phyloP scores from a whole-genome alignment of 1,140 invertebrate genomes.

The Hypothenemus hampei region DNA sequence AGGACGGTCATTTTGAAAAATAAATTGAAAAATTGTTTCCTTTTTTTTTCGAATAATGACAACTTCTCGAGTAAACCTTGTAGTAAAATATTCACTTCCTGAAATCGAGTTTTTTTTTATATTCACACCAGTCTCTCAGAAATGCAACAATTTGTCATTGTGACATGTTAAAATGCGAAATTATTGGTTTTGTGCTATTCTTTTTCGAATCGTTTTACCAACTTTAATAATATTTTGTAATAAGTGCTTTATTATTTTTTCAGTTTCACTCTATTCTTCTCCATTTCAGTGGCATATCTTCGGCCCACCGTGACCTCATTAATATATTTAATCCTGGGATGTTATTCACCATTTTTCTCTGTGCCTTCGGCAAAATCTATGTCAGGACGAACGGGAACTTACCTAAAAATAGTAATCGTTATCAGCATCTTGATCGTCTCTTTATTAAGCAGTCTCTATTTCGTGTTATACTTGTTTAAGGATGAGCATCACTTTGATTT shows the following conservation, averaged over 20 bases:
- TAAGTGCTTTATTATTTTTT: neutral
- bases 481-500: neutral
- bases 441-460: constrained; percentile 2
- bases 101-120: no score
- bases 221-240: neutral
- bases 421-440: neutral
- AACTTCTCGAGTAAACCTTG: no score
- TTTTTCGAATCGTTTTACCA: constrained; percentile 3
- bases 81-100: no score
- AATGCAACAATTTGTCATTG: no score
- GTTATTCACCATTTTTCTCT: constrained; percentile 17
- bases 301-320: constrained; percentile 11
- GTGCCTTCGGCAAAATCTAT: constrained; percentile 2
- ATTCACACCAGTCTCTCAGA: no score
- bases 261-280: neutral
- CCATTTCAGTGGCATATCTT: constrained; percentile 1
- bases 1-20: no score
- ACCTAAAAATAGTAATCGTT: constrained; percentile 3
- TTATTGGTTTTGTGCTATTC: neutral
- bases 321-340: constrained; percentile 11
- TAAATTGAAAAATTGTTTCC: no score
- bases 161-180: no score
- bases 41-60: no score
- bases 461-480: neutral
- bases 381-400: neutral